Evolutionary conservation across 2,888 invertebrate species (phyloP).

Genomic region (Dolichopus griseipennis): DNA sequence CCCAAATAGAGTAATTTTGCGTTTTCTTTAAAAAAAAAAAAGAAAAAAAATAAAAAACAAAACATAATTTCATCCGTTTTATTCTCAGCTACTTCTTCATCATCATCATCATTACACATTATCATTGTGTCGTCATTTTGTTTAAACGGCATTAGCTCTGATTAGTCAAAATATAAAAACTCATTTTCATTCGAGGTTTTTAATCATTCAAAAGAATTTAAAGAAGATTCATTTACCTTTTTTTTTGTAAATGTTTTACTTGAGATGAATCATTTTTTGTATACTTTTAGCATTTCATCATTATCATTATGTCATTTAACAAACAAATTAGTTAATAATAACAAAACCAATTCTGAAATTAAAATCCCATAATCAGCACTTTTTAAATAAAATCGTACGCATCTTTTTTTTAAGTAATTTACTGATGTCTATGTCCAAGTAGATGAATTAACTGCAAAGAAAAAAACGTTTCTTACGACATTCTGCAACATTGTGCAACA

Average conservation of each 20-base stretch:
- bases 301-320: slow-evolving; percentile 3
- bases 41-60: no score
- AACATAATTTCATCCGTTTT: not conserved
- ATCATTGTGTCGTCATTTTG: no score
- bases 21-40: no score
- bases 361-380: not conserved
- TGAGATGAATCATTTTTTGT: no score
- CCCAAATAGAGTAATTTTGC: not conserved
- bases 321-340: not conserved
- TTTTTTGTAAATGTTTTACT: not conserved
- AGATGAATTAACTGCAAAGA: no score
- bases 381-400: not conserved
- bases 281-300: not conserved
- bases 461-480: no score
- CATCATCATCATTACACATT: not conserved
- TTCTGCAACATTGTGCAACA: no score
- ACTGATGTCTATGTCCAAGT: no score
- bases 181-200: not conserved
- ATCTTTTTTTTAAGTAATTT: not conserved
- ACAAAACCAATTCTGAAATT: not conserved
- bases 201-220: not conserved
- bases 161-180: not conserved
- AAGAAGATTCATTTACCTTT: not conserved
- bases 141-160: no score
- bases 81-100: not conserved